Percentiles rank a stretch among this genome's conserved stretches.
Conservation (phyloP, 2,797 vertebrate species). For the Sebastolobus alascanus region DNA sequence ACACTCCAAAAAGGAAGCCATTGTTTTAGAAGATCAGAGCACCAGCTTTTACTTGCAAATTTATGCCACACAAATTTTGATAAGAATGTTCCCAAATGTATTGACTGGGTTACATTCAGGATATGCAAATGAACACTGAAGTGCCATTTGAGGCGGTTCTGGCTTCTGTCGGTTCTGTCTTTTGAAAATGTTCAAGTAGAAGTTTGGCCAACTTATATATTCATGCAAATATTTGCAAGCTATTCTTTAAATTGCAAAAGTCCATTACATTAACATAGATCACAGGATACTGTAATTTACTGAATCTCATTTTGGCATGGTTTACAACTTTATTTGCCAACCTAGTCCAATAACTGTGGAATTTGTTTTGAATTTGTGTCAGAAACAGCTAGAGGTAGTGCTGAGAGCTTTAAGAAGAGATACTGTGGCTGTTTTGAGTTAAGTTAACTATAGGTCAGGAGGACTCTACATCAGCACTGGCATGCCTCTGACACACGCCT, state of each 20-base stretch:
- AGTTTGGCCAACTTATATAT: constrained; percentile 8
- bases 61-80: neutral
- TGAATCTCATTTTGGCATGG: neutral
- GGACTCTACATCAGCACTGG: constrained; percentile 22
- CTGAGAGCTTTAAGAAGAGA: constrained; percentile 3
- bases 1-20: neutral
- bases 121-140: constrained; percentile 1
- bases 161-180: neutral
- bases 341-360: neutral
- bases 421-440: constrained; percentile 13
- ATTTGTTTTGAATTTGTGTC: constrained; percentile 20
- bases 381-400: constrained; percentile 17
- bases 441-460: constrained; percentile 42
- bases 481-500: constrained; percentile 31
- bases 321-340: constrained; percentile 8
- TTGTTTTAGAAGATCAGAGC: neutral
- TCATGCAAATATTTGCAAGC: constrained; percentile 7
- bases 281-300: neutral
- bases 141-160: neutral
- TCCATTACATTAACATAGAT: constrained; percentile 2
- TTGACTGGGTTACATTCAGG: neutral
- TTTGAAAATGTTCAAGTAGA: constrained; percentile 10
- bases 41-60: neutral
- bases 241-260: neutral
- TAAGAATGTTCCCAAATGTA: neutral